Conservation (phyloP, 35 echinoderm and acorn worm genomes). For the Amphiura filiformis region DNA sequence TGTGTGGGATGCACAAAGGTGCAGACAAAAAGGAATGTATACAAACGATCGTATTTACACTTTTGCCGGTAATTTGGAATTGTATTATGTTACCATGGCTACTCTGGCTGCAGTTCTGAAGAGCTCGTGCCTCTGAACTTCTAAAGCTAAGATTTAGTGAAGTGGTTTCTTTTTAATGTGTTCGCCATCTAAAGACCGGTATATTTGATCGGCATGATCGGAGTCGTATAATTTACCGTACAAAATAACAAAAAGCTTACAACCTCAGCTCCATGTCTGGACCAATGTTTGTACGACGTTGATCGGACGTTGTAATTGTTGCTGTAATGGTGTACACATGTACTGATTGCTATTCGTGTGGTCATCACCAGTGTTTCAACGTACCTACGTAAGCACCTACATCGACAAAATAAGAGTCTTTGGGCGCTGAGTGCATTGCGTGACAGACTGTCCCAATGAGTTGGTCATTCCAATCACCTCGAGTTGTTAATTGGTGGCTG, state of each 20-base stretch:
- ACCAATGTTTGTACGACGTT: background rate
- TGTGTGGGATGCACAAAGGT: no score
- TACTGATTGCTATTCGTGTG: background rate
- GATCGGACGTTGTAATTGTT: background rate
- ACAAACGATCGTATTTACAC: no score
- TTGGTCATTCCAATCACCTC: constrained; percentile 57
- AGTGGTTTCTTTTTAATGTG: no score
- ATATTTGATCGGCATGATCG: no score
- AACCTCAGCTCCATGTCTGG: background rate
- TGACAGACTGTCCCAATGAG: constrained; percentile 53
- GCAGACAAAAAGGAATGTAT: no score
- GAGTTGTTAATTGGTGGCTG: constrained; percentile 39
- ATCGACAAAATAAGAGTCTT: constrained; percentile 65
- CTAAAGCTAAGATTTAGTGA: no score
- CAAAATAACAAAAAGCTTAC: background rate
- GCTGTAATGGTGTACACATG: background rate
- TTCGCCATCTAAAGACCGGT: no score
- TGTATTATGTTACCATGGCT: no score
- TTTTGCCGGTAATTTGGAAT: no score
- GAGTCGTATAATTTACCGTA: background rate
- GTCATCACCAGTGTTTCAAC: background rate
- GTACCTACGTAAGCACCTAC: constrained; percentile 76
- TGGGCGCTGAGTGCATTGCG: constrained; percentile 46
- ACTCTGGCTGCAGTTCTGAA: no score
- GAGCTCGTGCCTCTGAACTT: no score